Percentiles rank a stretch among this genome's conserved stretches.
phyloP scores from a whole-genome alignment of 2,113 vertebrate species.

The Mugil cephalus region DNA sequence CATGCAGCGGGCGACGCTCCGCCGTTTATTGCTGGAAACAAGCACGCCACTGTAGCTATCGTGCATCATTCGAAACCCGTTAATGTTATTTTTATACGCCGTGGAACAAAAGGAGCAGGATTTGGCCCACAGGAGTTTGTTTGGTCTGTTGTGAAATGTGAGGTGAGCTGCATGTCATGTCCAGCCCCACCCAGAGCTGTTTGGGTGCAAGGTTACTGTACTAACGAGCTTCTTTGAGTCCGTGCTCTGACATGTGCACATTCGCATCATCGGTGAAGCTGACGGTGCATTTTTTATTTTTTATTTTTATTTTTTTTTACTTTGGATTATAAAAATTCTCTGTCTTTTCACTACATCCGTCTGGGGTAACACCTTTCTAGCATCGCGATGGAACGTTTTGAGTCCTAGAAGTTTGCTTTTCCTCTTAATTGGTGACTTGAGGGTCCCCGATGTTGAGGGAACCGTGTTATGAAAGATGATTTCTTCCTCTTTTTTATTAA shows the following conservation, averaged over 20 bases:
- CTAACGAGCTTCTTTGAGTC: constrained; percentile 10
- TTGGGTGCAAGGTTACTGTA: constrained; percentile 30
- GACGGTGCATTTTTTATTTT: too few species aligned
- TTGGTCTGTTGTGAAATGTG: constrained; percentile 39
- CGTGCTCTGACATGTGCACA: background rate
- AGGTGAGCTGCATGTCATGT: constrained; percentile 31
- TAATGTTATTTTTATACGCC: background rate
- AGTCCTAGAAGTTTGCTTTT: constrained; percentile 40
- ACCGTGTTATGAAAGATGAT: constrained; percentile 57
- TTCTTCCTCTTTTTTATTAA: constrained; percentile 11
- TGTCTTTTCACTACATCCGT: background rate
- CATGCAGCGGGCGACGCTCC: constrained; percentile 6
- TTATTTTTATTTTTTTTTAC: too few species aligned
- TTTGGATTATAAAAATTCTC: background rate
- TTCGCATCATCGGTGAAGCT: background rate
- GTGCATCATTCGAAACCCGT: background rate
- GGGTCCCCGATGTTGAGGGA: constrained; percentile 49
- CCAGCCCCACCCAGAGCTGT: constrained; percentile 31
- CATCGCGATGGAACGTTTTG: constrained; percentile 34
- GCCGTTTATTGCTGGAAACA: constrained; percentile 3
- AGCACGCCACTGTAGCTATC: constrained; percentile 4
- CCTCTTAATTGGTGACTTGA: constrained; percentile 58
- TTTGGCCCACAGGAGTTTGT: constrained; percentile 1
- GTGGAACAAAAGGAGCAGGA: background rate
- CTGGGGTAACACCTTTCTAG: constrained; percentile 9